A percentile compares a stretch with the other conserved stretches of the same genome.
Evolutionary conservation across 1,140 invertebrate species (phyloP).

Genomic region (Drosophila tsacasi): DNA sequence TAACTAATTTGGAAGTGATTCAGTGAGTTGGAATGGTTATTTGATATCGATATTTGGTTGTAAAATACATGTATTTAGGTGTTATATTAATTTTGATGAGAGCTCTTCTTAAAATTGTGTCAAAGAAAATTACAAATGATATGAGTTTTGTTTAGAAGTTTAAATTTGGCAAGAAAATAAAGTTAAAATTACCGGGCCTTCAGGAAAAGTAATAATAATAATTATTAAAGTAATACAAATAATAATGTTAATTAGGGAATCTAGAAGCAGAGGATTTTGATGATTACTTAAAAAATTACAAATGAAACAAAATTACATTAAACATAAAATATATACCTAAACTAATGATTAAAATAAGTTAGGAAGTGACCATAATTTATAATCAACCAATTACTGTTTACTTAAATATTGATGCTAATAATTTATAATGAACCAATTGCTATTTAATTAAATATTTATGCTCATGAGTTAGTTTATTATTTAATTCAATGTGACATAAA

Average conservation of each 20-base stretch:
- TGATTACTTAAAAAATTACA: too few species aligned
- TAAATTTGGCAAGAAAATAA: background rate
- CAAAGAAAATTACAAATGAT: background rate
- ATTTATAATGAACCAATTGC: background rate
- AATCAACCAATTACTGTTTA: background rate
- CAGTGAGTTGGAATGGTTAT: constrained; percentile 1
- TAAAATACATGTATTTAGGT: background rate
- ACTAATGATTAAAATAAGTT: background rate
- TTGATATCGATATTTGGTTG: background rate
- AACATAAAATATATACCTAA: too few species aligned
- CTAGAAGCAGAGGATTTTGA: too few species aligned
- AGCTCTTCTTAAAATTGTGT: background rate
- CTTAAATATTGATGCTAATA: background rate
- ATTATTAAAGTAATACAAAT: background rate
- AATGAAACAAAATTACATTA: too few species aligned
- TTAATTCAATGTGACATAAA: background rate
- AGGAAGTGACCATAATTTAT: background rate
- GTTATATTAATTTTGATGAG: background rate
- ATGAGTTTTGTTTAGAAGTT: too few species aligned
- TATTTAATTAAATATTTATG: background rate
- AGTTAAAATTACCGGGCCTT: background rate
- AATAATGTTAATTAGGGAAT: too few species aligned
- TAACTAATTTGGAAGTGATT: background rate
- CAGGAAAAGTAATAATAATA: too few species aligned
- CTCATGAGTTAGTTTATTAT: background rate